A percentile compares a stretch with the other conserved stretches of the same genome.
These are phyloP conservation scores for Oscheius sp. DNA, from an alignment of 2,888 invertebrate genomes.

Conservation along the genomic window DNA sequence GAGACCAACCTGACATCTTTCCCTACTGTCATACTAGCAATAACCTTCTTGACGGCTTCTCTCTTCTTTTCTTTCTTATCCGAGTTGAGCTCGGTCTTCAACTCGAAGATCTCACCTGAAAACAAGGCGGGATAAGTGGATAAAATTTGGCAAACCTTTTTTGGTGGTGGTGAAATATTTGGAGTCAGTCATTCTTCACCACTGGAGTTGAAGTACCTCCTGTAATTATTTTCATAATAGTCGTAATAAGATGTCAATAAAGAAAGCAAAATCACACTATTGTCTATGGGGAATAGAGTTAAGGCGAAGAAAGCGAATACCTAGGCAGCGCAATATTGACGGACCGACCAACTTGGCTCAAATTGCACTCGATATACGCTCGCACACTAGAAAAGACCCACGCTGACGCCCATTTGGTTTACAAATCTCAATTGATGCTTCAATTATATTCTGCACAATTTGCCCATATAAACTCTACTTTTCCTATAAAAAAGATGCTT, in stretches of 20 bases:
- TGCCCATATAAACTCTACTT: too few species aligned
- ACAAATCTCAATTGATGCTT: neutral
- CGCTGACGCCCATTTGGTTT: neutral
- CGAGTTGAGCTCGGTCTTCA: constrained; percentile 97
- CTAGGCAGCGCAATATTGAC: neutral
- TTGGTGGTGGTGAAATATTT: constrained; percentile 99
- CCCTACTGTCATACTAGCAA: constrained; percentile 99
- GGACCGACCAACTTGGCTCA: neutral
- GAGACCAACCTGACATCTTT: constrained; percentile 84
- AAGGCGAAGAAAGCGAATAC: neutral
- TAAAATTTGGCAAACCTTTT: constrained; percentile 77
- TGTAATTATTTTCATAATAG: too few species aligned
- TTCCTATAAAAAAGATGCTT: too few species aligned
- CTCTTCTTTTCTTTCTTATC: constrained; percentile 98
- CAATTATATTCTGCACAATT: too few species aligned
- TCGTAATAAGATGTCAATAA: too few species aligned
- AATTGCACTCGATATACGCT: neutral
- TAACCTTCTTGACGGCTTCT: constrained; percentile 99
- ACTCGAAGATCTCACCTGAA: constrained; percentile 92
- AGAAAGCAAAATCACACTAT: too few species aligned
- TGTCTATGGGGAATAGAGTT: too few species aligned
- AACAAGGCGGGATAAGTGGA: neutral
- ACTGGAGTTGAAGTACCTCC: too few species aligned
- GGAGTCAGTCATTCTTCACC: constrained; percentile 87
- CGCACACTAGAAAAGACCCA: neutral